Evolutionary conservation across 2,888 invertebrate species (phyloP).

Genomic region (Epirrhoe tristata): DNA sequence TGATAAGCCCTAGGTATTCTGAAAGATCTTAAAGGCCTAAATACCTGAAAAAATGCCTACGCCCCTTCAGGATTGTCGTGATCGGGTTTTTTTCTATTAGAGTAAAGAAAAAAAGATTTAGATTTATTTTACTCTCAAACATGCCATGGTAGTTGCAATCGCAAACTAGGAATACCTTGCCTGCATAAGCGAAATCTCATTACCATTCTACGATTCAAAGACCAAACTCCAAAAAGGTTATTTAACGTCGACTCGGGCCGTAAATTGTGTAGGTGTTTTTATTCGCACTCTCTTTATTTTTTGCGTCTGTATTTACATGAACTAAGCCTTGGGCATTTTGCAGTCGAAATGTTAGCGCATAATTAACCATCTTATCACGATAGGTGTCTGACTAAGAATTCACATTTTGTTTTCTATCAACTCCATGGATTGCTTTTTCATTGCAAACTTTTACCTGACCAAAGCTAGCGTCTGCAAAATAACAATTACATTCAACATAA

Average conservation of each 20-base stretch:
- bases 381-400: slow-evolving; percentile 28
- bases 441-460: background rate
- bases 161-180: background rate
- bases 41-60: too few species aligned
- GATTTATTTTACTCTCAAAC: too few species aligned
- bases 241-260: slow-evolving; percentile 19
- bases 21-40: too few species aligned
- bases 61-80: too few species aligned
- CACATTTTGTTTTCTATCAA: slow-evolving; percentile 10
- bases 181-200: slow-evolving; percentile 17
- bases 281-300: slow-evolving; percentile 31
- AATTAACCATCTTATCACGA: slow-evolving; percentile 32
- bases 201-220: slow-evolving; percentile 19
- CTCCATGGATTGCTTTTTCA: background rate
- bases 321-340: slow-evolving; percentile 23
- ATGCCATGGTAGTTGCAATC: background rate
- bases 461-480: background rate
- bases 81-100: too few species aligned
- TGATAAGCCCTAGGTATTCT: too few species aligned
- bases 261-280: slow-evolving; percentile 29
- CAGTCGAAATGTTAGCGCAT: slow-evolving; percentile 19
- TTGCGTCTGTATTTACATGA: slow-evolving; percentile 21
- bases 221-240: slow-evolving; percentile 29
- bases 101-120: too few species aligned
- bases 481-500: background rate